phyloP scores from a whole-genome alignment of 2,113 vertebrate species.

The Equus przewalskii region DNA sequence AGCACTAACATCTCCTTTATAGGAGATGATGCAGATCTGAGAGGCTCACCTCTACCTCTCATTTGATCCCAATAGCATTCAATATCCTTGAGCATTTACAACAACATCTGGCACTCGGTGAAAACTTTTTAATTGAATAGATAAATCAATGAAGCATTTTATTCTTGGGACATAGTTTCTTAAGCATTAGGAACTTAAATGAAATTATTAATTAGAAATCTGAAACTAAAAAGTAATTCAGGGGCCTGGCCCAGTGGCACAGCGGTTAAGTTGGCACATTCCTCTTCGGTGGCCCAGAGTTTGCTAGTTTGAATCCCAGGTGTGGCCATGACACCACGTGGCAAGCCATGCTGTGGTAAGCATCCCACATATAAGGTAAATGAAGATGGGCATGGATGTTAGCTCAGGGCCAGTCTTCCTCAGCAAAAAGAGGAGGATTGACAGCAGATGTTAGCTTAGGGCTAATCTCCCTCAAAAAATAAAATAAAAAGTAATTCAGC shows the following conservation, averaged over 20 bases:
- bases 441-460: no score
- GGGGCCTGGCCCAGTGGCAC: no score
- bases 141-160: neutral
- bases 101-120: neutral
- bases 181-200: neutral
- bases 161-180: neutral
- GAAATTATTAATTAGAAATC: neutral
- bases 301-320: no score
- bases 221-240: conserved; percentile 3
- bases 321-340: no score
- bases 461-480: no score
- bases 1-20: neutral
- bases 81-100: neutral
- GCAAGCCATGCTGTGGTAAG: no score
- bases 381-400: no score
- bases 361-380: no score
- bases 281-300: no score
- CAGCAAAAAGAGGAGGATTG: no score
- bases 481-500: neutral
- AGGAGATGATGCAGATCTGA: neutral
- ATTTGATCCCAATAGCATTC: neutral
- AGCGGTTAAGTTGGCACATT: no score
- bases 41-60: neutral
- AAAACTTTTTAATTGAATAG: neutral
- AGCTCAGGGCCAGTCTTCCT: no score